A percentile compares a stretch with the other conserved stretches of the same genome.
Conservation (phyloP, 2,888 invertebrate species). For the Trichacis sp. region DNA sequence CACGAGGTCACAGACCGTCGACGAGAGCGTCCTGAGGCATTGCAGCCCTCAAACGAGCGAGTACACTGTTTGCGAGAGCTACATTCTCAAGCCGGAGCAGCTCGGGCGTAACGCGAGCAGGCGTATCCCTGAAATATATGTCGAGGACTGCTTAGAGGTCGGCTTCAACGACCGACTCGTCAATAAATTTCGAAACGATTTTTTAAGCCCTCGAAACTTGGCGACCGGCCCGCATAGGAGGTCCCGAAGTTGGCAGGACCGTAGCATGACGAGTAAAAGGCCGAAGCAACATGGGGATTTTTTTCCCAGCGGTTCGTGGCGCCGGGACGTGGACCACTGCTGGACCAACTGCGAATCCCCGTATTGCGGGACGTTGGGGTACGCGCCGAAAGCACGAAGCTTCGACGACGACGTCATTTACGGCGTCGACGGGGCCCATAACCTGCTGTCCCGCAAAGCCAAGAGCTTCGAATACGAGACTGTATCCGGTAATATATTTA, state of each 20-base stretch:
- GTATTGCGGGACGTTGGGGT: conserved; percentile 47
- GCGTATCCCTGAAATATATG: conserved; percentile 62
- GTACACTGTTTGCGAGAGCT: conserved; percentile 60
- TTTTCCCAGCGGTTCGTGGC: conserved; percentile 41
- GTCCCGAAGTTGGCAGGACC: conserved; percentile 55
- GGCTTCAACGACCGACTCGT: conserved; percentile 58
- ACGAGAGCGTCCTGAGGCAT: conserved; percentile 65
- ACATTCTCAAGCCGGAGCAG: conserved; percentile 58
- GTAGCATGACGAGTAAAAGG: conserved; percentile 38
- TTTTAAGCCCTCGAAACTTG: conserved; percentile 42
- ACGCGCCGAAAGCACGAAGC: conserved; percentile 59
- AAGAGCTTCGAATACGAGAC: conserved; percentile 66
- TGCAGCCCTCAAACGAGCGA: conserved; percentile 64
- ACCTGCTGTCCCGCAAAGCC: conserved; percentile 50
- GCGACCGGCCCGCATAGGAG: conserved; percentile 36
- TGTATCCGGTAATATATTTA: conserved; percentile 64
- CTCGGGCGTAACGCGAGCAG: conserved; percentile 31
- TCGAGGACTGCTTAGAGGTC: conserved; percentile 61
- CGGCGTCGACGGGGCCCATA: conserved; percentile 27
- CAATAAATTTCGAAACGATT: conserved; percentile 55
- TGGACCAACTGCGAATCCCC: conserved; percentile 32
- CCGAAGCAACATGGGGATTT: conserved; percentile 38
- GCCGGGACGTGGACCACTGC: conserved; percentile 25
- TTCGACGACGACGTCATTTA: conserved; percentile 60
- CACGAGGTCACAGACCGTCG: conserved; percentile 66